Evolutionary conservation across 92 coral and sea anemone genomes (phyloP).

Genomic region (Galaxea fascicularis): DNA sequence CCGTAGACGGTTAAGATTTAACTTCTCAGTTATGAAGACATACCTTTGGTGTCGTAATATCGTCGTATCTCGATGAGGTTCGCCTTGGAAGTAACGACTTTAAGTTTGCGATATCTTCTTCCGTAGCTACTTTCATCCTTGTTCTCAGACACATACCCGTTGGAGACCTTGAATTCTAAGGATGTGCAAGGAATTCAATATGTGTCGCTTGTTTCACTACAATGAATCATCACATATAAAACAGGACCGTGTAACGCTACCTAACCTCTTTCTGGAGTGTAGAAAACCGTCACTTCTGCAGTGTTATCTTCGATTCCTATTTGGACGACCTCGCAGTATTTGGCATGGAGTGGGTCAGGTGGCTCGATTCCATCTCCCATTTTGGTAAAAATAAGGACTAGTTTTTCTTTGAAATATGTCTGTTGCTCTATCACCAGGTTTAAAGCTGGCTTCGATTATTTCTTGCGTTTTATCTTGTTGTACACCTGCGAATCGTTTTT

Average conservation of each 20-base stretch:
- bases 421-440: neutral
- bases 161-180: slow-evolving; percentile 15
- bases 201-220: neutral
- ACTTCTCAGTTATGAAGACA: neutral
- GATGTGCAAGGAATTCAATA: too few relatives aligned
- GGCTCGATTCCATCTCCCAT: slow-evolving; percentile 20
- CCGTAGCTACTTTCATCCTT: neutral
- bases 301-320: slow-evolving; percentile 38
- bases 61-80: slow-evolving; percentile 26
- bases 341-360: slow-evolving; percentile 8
- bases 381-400: neutral
- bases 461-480: neutral
- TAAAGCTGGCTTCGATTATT: neutral
- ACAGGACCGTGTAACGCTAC: neutral
- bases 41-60: slow-evolving; percentile 26
- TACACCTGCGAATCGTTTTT: neutral
- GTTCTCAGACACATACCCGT: slow-evolving; percentile 8
- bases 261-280: slow-evolving; percentile 45
- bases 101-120: slow-evolving; percentile 4
- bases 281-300: slow-evolving; percentile 31
- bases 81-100: slow-evolving; percentile 35
- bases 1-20: neutral
- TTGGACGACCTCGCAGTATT: slow-evolving; percentile 31
- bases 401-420: neutral
- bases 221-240: neutral